Evolutionary conservation across 2,113 vertebrate genomes (phyloP).

Genomic region (Carassius carassius): DNA sequence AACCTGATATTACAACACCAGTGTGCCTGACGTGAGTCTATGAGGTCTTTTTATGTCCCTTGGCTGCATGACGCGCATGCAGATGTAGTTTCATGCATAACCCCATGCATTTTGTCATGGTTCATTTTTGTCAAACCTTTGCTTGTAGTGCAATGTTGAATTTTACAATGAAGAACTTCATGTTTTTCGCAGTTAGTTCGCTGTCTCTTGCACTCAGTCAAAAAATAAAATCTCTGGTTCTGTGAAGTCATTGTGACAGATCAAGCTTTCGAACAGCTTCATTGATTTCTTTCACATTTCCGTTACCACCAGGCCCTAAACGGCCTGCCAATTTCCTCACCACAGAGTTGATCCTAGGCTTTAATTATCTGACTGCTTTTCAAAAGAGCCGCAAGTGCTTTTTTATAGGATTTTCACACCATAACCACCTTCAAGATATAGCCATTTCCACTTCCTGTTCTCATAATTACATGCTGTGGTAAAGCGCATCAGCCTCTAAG

Average conservation of each 20-base stretch:
- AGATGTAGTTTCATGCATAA: neutral
- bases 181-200: neutral
- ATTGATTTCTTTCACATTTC: slow-evolving; percentile 51
- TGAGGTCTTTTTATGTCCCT: neutral
- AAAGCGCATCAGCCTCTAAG: neutral
- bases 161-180: neutral
- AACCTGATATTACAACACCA: neutral
- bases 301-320: slow-evolving; percentile 47
- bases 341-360: slow-evolving; percentile 47
- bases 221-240: slow-evolving; percentile 10
- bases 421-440: slow-evolving; percentile 33
- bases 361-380: slow-evolving; percentile 55
- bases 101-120: slow-evolving; percentile 10
- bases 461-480: slow-evolving; percentile 5
- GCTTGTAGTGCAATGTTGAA: neutral
- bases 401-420: slow-evolving; percentile 52
- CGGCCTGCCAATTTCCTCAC: slow-evolving; percentile 57
- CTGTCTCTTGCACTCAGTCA: slow-evolving; percentile 17
- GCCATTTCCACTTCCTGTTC: slow-evolving; percentile 36
- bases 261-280: slow-evolving; percentile 48
- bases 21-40: slow-evolving; percentile 1
- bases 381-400: slow-evolving; percentile 42
- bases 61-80: neutral
- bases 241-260: slow-evolving; percentile 51
- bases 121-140: neutral